Evolutionary conservation across 2,797 vertebrate species (phyloP).

Genomic region (Apogon talboti): DNA sequence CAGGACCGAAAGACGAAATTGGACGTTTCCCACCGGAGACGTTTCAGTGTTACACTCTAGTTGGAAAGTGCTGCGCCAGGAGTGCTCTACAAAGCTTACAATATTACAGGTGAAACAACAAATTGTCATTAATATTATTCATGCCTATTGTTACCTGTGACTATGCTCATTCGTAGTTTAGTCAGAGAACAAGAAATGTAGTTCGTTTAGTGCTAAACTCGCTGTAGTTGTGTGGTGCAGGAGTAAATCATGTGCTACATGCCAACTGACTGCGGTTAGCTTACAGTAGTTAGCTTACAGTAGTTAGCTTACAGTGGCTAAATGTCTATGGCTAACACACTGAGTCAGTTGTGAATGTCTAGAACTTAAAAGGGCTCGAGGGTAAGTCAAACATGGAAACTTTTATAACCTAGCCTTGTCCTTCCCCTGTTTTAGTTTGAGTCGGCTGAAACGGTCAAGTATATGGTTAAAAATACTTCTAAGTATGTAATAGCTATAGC

Average conservation of each 20-base stretch:
- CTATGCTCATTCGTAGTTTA: rapidly evolving
- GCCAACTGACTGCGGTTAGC: constrained; percentile 19
- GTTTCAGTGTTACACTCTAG: constrained; percentile 58
- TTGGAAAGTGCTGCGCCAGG: constrained; percentile 33
- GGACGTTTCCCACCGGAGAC: constrained; percentile 48
- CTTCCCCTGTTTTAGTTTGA: no score
- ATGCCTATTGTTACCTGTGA: neutral
- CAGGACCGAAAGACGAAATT: neutral
- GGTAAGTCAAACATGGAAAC: no score
- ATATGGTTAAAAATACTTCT: no score
- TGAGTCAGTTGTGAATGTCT: no score
- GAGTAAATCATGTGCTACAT: constrained; percentile 31
- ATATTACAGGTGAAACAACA: constrained; percentile 43
- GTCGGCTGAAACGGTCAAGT: no score
- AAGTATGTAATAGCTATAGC: no score
- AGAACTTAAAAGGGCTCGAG: no score
- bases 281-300: constrained; percentile 6
- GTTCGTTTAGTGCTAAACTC: neutral
- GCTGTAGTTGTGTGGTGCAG: neutral
- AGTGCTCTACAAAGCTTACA: neutral
- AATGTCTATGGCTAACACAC: neutral
- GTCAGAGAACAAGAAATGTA: neutral
- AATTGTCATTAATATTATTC: no score
- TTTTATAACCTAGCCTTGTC: no score
- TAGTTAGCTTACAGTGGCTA: neutral